Percentiles rank a stretch among this genome's conserved stretches.
Conservation (phyloP, 2,888 invertebrate species). For the Teinopalpus imperialis region DNA sequence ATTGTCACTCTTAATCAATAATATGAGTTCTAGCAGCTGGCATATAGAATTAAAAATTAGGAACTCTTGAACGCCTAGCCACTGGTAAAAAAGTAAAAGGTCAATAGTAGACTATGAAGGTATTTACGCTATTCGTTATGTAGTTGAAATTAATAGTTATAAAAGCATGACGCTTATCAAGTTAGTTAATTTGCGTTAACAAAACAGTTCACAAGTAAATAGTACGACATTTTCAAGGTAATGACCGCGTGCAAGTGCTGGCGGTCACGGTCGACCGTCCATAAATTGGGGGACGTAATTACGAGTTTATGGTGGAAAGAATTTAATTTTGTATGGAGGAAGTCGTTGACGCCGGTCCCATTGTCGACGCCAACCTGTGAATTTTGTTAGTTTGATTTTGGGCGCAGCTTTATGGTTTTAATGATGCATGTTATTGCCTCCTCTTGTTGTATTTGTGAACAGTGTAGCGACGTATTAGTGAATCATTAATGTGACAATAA, state of each 20-base stretch:
- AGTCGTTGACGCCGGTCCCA: constrained; percentile 44
- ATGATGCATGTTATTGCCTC: constrained; percentile 9
- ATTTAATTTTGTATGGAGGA: constrained; percentile 53
- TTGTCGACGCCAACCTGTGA: constrained; percentile 26
- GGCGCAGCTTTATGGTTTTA: constrained; percentile 8
- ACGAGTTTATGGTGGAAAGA: constrained; percentile 54
- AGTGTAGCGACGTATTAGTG: no score
- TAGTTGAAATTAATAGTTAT: neutral
- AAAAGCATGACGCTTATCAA: constrained; percentile 1
- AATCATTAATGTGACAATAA: no score
- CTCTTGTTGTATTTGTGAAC: neutral
- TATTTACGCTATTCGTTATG: no score
- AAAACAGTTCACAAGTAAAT: constrained; percentile 31
- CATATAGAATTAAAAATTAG: no score
- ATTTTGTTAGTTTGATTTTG: neutral
- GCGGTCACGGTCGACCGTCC: constrained; percentile 52
- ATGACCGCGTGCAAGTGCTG: constrained; percentile 39
- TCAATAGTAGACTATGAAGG: no score
- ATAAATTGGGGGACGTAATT: constrained; percentile 65
- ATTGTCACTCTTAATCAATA: no score
- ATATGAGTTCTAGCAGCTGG: no score
- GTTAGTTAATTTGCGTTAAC: constrained; percentile 24
- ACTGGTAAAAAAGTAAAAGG: no score
- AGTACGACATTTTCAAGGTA: constrained; percentile 53
- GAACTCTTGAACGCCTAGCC: no score